These are phyloP conservation scores for Drosophila sp. DNA, from an alignment of 1,140 invertebrate species.

Conservation along the genomic window DNA sequence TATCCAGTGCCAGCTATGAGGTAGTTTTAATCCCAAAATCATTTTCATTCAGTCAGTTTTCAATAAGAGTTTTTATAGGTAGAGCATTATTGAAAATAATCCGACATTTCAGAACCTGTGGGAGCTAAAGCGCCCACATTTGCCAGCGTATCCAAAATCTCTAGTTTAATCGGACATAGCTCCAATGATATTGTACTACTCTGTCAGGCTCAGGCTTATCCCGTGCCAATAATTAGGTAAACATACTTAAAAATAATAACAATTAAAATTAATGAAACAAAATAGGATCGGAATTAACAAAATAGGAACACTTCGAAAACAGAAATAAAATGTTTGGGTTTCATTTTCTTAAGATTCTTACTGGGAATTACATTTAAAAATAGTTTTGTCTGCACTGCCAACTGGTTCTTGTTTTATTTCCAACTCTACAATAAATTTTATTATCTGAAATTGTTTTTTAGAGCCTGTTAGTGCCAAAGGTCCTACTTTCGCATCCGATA, in stretches of 20 bases:
- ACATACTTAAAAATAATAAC: constrained; percentile 8
- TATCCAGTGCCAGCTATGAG: constrained; percentile 87
- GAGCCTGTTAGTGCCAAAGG: constrained; percentile 90
- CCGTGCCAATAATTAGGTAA: constrained; percentile 87
- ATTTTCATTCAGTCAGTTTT: constrained; percentile 57
- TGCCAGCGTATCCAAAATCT: constrained; percentile 87
- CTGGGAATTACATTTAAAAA: no score
- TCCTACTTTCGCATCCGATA: constrained; percentile 88
- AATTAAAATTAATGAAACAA: no score
- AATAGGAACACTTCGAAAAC: no score
- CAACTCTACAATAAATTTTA: constrained; percentile 13
- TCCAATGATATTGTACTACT: constrained; percentile 86
- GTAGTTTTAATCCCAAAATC: constrained; percentile 17
- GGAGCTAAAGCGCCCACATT: constrained; percentile 89
- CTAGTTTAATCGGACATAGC: constrained; percentile 85
- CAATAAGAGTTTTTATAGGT: not conserved
- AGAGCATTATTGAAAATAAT: not conserved
- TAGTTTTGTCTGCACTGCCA: constrained; percentile 21
- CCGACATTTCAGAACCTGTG: constrained; percentile 4
- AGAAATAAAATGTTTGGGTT: no score
- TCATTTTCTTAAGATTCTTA: no score
- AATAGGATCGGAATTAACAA: no score
- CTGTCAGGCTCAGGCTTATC: constrained; percentile 91
- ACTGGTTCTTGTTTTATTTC: constrained; percentile 84
- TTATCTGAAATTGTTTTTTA: constrained; percentile 68